Evolutionary conservation across 2,113 vertebrate genomes (phyloP), one percentile per base, ranked within the genome.

Genomic region (Sylvilagus bachmani): DNA sequence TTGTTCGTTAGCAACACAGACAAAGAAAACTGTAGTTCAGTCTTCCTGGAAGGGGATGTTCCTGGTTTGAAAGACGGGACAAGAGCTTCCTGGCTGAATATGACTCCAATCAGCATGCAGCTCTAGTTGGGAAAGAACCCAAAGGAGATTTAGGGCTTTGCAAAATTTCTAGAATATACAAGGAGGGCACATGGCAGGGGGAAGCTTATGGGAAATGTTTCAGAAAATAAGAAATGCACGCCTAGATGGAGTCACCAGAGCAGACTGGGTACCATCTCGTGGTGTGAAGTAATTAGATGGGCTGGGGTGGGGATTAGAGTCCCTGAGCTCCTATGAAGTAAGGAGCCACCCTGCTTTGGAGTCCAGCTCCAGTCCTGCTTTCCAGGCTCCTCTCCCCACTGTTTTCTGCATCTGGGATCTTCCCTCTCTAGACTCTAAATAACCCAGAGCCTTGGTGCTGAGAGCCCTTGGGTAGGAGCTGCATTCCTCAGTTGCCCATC

Each of bases 1-100:
- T 81, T 91, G 93, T 93, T 96, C 95, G 6, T 91, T 83, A 79
- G 95, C 91, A 92, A 93, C 95, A 93, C 85, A 96, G 91, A 96
- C 97, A 97, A 97, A 95, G 95, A 75, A 95, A 78, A 89, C 91
- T 38, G 7, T 2, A 97, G 82, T 58, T 64, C 27, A 49, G 75
- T 53, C 84, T 88, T 86, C 89, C 82, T 91, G 25, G 96, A 97
- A 97, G 93, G 89, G 58, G 95, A 93, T 53, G 81, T 88, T 97
- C 96, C 87, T 96, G 90, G 1, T 89, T 94, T 95, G 90, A 62
- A 89, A 97, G 97, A 94, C 25, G 6, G 55, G 22, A 94, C 93
- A 67, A 93, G 95, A 95, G 79, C 88, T 94, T 96, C 13, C 88
- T 78, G 24, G 74, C 78, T 97, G 91, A 96, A 91, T 92, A 44